Evolutionary conservation across 2,888 invertebrate genomes (phyloP).

Genomic region (Cosmia trapezina): DNA sequence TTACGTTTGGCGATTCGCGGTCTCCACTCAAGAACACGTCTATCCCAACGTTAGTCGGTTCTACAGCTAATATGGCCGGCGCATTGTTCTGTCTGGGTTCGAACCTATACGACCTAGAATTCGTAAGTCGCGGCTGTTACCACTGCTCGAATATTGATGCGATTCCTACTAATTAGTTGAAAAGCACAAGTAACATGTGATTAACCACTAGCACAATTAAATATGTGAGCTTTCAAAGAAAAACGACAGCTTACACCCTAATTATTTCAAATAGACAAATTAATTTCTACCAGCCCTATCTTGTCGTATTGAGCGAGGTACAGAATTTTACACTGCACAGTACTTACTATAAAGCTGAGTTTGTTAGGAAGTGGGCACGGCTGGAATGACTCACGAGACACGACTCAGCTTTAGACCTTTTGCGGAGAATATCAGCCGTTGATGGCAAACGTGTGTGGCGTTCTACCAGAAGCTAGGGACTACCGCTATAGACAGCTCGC

Average conservation of each 20-base stretch:
- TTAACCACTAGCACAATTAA: background rate
- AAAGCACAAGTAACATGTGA: background rate
- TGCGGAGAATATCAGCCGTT: constrained; percentile 46
- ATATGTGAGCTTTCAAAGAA: background rate
- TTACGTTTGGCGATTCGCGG: background rate
- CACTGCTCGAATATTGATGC: background rate
- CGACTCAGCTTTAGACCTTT: constrained; percentile 61
- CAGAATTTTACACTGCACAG: constrained; percentile 60
- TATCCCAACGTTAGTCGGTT: background rate
- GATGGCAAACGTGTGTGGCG: constrained; percentile 56
- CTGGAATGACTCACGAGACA: constrained; percentile 60
- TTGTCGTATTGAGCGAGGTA: constrained; percentile 26
- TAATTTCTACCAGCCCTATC: constrained; percentile 56
- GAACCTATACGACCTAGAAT: too few species aligned
- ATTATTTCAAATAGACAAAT: constrained; percentile 12
- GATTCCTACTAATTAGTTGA: background rate
- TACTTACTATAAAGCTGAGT: constrained; percentile 57
- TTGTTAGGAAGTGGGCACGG: constrained; percentile 57
- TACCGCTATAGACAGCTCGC: too few species aligned
- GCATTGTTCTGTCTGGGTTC: background rate
- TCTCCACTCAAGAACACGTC: background rate
- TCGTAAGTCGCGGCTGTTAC: too few species aligned
- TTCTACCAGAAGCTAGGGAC: too few species aligned
- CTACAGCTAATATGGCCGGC: background rate
- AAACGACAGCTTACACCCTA: background rate